Evolutionary conservation across 2,888 invertebrate genomes (phyloP), one percentile per base, ranked within the genome.

Genomic region (Athetis lepigone): DNA sequence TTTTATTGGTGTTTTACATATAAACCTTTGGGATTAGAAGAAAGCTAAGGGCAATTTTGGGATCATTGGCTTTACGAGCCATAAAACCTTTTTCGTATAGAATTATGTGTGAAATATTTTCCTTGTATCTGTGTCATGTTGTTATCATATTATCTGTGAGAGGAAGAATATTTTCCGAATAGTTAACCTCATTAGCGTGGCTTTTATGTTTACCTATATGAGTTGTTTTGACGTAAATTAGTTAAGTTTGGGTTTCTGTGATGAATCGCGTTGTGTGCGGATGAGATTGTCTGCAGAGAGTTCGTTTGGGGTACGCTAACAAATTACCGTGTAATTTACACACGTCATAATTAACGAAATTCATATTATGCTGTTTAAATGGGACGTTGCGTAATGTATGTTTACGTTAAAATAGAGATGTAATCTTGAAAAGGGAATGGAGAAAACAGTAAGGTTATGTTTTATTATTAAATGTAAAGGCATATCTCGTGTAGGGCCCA

Each of bases 11-110:
- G 56, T 77, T 79, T 80, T 80, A 77, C 79, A 77, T 78, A 75
- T 68, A 76, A 82, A 75, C 80, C 81, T 78, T 81, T 82, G 56
- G 77, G 70, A 79, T 79, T 79, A 71, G 69, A 75, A 65, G 72
- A 64, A 79, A 81, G 81, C 76, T 77, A 83, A 81, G 82, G 84
- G 85, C 88, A 88, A 91, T 90, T 88, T 85, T 80, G 83, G 87
- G 89, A 88, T 91, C 89, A 90, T 91, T 88, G 89, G 84, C 85
- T 89, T 91, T 91, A 91, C 86, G 90, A 85, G 80, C 86, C 83
- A 88, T 91, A 89, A 91, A 90, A 89, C 88, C 87, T 86, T 89
- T 88, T 83, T 87, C 85, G 83, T 80, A 81, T 83, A 83, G 84
- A 80, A 82, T 85, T 85, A 85, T 85, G 84, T 82, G 84, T 78